Evolutionary conservation across 2,113 vertebrate species (phyloP).

Genomic region (Brachionichthys hirsutus): DNA sequence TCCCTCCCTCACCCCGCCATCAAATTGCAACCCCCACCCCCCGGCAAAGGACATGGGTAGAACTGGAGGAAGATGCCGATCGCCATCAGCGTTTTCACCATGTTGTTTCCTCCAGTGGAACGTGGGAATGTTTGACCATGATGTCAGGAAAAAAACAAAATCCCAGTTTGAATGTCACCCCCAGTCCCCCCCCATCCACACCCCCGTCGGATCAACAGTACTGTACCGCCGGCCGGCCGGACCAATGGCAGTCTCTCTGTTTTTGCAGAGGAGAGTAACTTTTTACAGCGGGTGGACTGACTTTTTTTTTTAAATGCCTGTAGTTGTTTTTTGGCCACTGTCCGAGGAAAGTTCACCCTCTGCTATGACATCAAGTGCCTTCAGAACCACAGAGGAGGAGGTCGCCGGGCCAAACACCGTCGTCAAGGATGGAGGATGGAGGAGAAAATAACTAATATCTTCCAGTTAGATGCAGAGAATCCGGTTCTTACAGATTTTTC

Average conservation of each 20-base stretch:
- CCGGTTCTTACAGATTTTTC: slow-evolving; percentile 3
- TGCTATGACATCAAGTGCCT: slow-evolving; percentile 67
- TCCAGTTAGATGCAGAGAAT: slow-evolving; percentile 38
- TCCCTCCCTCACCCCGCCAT: neutral
- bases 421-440: neutral
- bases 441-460: neutral
- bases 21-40: neutral
- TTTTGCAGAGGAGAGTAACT: slow-evolving; percentile 1
- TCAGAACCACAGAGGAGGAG: slow-evolving; percentile 35
- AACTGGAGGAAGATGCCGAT: slow-evolving; percentile 9
- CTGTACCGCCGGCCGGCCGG: slow-evolving; percentile 33
- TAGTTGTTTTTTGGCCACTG: slow-evolving; percentile 24
- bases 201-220: slow-evolving; percentile 42
- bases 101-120: too few species aligned
- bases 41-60: slow-evolving; percentile 32
- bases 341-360: slow-evolving; percentile 29
- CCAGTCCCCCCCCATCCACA: neutral
- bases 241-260: neutral
- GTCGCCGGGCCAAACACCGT: neutral
- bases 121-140: too few species aligned
- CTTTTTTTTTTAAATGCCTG: neutral
- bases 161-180: neutral
- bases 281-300: slow-evolving; percentile 6
- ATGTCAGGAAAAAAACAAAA: too few species aligned
- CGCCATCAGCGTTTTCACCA: too few species aligned